Base-by-base conservation (phyloP, 2,888 invertebrate species). In the Leptinotarsa peninsularis region DNA sequence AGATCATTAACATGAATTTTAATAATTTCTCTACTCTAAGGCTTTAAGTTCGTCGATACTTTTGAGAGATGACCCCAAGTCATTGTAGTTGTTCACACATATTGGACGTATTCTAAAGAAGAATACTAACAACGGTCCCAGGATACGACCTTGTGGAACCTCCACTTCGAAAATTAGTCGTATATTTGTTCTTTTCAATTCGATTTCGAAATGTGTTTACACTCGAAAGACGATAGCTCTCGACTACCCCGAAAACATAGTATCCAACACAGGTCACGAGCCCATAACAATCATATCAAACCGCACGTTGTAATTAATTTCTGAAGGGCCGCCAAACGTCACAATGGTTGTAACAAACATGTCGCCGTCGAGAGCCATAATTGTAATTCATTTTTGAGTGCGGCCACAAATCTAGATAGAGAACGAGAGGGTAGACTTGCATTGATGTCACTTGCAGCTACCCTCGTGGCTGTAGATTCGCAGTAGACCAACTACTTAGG, bases 371-470 rank as follows among this genome's bases (percentile, higher is more conserved):
- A 71, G 77, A 76, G 75, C 81, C 80, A 81, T 84, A 84, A 84
- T 85, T 86, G 85, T 85, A 84, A 86, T 85, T 85, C 84, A 85
- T 83, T 86, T 85, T 84, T 83, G 84, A 85, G 85, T 85, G 84
- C 82, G 82, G 81, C 81, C 83, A 79, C 84, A 78, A 80, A 82
- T 80, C 71, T 69, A 71, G 77, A 76, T 77, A 79, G 71, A 33
- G 70, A 63, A 68, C 60, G 78, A 77, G 74, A 76, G 78, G 78
- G 73, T 63, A 33, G 43, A n/a, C 63, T n/a, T 33, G 63, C 33
- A 63, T 63, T 63, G 63, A 63, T 63, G 85, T 85, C 85, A 85
- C 78, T 80, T 78, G 79, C 85, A 85, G 84, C 63, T 49, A 69
- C 74, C 76, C 73, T 67, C 73, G 72, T 72, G 74, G 75, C 77